phyloP scores from a whole-genome alignment of 2,888 invertebrate genomes.

The Zele albiditarsus region DNA sequence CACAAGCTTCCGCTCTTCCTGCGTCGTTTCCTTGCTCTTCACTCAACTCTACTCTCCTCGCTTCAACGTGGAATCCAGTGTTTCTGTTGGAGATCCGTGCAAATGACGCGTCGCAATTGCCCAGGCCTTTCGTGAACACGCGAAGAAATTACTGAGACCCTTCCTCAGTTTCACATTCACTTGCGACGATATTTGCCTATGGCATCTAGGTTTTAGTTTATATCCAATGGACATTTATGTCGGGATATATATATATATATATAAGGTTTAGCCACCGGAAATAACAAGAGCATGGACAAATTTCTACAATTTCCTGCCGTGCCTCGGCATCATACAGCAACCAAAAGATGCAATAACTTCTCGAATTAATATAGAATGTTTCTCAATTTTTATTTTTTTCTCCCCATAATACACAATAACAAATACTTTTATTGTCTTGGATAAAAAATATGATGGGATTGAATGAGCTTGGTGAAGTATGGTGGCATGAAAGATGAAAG shows the following conservation, averaged over 20 bases:
- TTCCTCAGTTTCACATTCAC: background rate
- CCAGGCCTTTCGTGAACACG: background rate
- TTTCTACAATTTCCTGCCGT: background rate
- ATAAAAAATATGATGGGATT: background rate
- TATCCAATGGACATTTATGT: background rate
- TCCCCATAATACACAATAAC: no score
- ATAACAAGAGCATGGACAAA: background rate
- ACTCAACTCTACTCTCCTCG: background rate
- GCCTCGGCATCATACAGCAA: background rate
- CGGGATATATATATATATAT: background rate
- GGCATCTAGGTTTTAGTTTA: background rate
- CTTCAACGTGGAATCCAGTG: background rate
- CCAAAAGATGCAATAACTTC: background rate
- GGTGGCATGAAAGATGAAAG: background rate
- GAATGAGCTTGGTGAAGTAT: background rate
- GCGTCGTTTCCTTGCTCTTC: background rate
- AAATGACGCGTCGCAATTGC: conserved; percentile 3
- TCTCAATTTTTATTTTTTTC: background rate
- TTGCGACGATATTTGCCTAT: background rate
- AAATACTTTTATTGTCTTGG: no score
- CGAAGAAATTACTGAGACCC: background rate
- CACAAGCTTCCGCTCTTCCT: background rate
- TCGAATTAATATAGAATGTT: background rate
- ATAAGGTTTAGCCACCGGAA: background rate
- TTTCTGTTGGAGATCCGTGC: background rate